phyloP scores from a whole-genome alignment of 2,888 invertebrate genomes.

The Neocrepidodera transversa region DNA sequence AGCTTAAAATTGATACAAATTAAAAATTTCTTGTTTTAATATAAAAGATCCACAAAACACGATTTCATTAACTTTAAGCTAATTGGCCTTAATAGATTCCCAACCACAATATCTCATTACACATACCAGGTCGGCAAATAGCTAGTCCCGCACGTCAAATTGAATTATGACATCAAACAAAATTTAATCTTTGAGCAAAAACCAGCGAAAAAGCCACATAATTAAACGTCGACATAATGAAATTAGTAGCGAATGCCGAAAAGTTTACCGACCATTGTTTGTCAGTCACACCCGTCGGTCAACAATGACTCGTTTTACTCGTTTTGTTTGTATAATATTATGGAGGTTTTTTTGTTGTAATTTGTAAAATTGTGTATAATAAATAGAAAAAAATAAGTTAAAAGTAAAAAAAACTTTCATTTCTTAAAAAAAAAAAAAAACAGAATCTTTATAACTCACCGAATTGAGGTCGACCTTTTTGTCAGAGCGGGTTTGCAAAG shows the following conservation, averaged over 20 bases:
- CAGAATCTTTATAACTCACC: background rate
- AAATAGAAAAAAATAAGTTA: no score
- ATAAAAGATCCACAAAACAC: background rate
- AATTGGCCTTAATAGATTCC: slow-evolving; percentile 1
- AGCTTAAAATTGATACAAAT: no score
- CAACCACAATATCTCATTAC: slow-evolving; percentile 32
- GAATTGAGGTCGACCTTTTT: slow-evolving; percentile 9
- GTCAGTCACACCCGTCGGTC: slow-evolving; percentile 46
- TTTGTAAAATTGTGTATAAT: no score
- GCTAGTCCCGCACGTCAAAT: slow-evolving; percentile 24
- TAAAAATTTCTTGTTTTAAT: no score
- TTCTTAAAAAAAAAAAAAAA: background rate
- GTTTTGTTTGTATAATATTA: no score
- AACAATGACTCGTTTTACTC: slow-evolving; percentile 38
- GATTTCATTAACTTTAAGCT: background rate
- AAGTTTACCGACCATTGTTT: slow-evolving; percentile 39
- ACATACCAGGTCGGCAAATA: slow-evolving; percentile 27
- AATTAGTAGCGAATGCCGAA: slow-evolving; percentile 37
- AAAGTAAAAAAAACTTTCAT: background rate
- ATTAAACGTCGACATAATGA: slow-evolving; percentile 41
- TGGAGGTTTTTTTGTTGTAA: no score
- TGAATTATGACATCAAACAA: slow-evolving; percentile 41
- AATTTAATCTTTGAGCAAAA: slow-evolving; percentile 43
- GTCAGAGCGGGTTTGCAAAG: slow-evolving; percentile 22
- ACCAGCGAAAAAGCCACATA: slow-evolving; percentile 39